Evolutionary conservation across 35 echinoderm and acorn worm species (phyloP), one percentile per base, ranked within the genome.

Genomic region (Lytechinus variegatus): DNA sequence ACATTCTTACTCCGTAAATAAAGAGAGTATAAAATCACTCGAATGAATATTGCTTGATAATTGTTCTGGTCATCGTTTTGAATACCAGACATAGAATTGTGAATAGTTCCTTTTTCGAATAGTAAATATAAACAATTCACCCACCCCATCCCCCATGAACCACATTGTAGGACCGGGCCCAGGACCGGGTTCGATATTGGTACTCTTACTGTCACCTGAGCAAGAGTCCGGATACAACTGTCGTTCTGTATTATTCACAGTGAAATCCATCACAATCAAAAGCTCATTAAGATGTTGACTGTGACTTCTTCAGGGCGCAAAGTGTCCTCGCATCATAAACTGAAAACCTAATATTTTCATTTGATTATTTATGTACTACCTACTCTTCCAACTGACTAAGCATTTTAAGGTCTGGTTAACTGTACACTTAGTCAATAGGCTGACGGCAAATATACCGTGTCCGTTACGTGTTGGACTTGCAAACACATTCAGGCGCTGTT

Each of bases 291-390:
- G 19, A 24, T 79, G 66, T 79, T 79, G 16, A n/a, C 66, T n/a
- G 66, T 79, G 66, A 79, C 66, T 79, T 24, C 66, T 79, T 7
- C 66, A 79, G 19, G 66, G 21, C 66, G 27, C 27, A 54, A 55
- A 93, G 52, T 57, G 3, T 55, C 27, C 27, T 55, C 92, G 57
- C 28, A 57, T 57, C 54, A 57, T 55, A 54, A 54, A 93, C 92
- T 57, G 92, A 93, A 93, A 93, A 57, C 54, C 54, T 57, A 93
- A 93, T 93, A 93, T 93, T 93, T 93, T 93, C 52, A 93, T 93
- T 55, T 55, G 92, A 93, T 93, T 55, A 93, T 54, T 93, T 55
- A 27, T 93, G 92, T 55, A 93, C 53, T 16, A 28, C 92, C 53
- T 93, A 52, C 88, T 44, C 28, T 27, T 93, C 28, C 92, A 54